A percentile compares a stretch with the other conserved stretches of the same genome.
Conservation (phyloP, 2,797 vertebrate species). For the Poeciliopsis presidionis region DNA sequence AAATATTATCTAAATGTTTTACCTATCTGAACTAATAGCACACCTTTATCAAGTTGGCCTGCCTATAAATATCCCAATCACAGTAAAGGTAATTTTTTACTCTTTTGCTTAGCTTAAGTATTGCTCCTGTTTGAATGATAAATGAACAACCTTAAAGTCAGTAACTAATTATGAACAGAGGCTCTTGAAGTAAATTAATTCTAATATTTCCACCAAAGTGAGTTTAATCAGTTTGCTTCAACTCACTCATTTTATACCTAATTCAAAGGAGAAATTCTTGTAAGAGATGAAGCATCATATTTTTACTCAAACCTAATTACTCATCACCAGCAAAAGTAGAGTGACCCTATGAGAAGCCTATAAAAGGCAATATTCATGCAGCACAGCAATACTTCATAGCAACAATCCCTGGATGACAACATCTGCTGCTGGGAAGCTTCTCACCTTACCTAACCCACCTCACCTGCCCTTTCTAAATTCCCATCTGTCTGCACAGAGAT, state of each 20-base stretch:
- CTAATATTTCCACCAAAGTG: constrained; percentile 61
- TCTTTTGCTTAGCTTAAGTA: constrained; percentile 39
- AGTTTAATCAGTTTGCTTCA: constrained; percentile 67
- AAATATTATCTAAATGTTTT: not conserved
- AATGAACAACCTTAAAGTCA: constrained; percentile 44
- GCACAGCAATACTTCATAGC: too few relatives aligned
- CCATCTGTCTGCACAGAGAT: not conserved
- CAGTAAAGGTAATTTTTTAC: constrained; percentile 24
- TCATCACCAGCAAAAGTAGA: constrained; percentile 33
- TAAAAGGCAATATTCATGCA: constrained; percentile 7
- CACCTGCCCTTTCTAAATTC: not conserved
- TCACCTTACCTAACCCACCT: not conserved
- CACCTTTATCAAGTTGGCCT: not conserved
- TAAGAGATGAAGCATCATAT: constrained; percentile 63
- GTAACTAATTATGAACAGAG: constrained; percentile 65
- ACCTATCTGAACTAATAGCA: not conserved
- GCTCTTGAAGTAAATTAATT: constrained; percentile 58
- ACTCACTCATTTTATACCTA: constrained; percentile 63
- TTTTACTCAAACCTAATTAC: constrained; percentile 45
- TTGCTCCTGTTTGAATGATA: constrained; percentile 46
- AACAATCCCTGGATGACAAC: too few relatives aligned
- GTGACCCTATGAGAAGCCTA: constrained; percentile 8
- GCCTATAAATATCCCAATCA: constrained; percentile 11
- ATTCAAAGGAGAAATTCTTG: constrained; percentile 65
- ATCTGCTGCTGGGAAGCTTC: not conserved